Percentiles rank a stretch among this genome's conserved stretches.
Conservation (phyloP, 2,113 vertebrate genomes). For the Jacana jacana region DNA sequence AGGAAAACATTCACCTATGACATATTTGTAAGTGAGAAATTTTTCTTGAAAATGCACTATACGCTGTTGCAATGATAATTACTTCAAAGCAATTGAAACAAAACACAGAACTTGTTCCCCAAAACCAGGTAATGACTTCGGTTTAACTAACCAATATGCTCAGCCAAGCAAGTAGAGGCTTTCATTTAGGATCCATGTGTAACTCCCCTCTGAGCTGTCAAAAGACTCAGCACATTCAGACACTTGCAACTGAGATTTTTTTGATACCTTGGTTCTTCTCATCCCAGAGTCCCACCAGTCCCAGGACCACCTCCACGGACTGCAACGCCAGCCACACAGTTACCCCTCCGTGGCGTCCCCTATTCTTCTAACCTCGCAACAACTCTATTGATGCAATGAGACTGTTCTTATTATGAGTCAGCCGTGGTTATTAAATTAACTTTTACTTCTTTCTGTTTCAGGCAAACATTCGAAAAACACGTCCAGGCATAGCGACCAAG, state of each 20-base stretch:
- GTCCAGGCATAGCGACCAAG: neutral
- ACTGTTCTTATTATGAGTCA: constrained; percentile 42
- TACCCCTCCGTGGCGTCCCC: neutral
- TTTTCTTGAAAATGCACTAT: neutral
- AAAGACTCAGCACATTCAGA: neutral
- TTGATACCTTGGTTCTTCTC: neutral
- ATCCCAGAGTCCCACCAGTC: neutral
- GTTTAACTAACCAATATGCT: neutral
- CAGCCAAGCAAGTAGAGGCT: neutral
- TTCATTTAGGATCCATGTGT: neutral
- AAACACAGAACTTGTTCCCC: neutral
- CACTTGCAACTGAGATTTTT: neutral
- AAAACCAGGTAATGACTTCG: neutral
- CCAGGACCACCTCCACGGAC: neutral
- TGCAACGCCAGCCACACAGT: neutral
- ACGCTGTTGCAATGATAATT: neutral
- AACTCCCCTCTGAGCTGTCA: neutral
- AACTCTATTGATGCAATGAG: neutral
- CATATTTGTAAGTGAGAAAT: neutral
- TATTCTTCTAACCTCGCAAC: neutral
- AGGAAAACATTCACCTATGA: neutral
- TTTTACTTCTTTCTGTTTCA: constrained; percentile 50
- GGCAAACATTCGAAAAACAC: neutral
- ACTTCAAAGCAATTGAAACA: neutral
- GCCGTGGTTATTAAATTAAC: constrained; percentile 1